Evolutionary conservation across 2,113 vertebrate genomes (phyloP), one percentile per base, ranked within the genome.

Genomic region (Empidonax traillii): DNA sequence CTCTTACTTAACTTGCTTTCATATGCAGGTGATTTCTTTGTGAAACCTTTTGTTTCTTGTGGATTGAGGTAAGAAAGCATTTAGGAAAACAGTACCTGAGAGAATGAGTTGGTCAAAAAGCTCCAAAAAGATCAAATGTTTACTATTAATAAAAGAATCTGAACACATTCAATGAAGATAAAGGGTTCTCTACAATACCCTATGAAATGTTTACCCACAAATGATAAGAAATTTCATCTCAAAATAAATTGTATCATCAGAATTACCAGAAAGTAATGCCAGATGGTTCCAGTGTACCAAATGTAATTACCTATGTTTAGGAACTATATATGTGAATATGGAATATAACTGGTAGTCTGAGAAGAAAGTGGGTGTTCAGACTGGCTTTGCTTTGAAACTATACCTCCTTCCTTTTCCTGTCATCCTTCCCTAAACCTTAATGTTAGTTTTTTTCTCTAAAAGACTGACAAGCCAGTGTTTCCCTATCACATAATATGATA

Each of bases 221-320:
- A 76, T 79, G 13, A 12, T 37, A 71, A 52, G 23, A 58, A 67
- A 17, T 3, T 20, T 63, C 25, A 55, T 8, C 8, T 51, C 43
- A 67, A 67, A 90, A 67, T 17, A 46, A n/a, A 28, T 5, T 37
- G 21, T 59, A 9, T 27, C 6, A 47, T 61, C 14, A 31, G 14
- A 51, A 9, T n/a, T 89, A 55, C 27, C 24, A 73, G 53, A 83
- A 83, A 24, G 20, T n/a, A 7, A 12, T 65, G 4, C 25, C 35
- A 59, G 18, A 75, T 2, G 43, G 35, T 76, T 80, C 18, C 10
- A 56, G 19, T 6, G 18, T 9, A 3, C 7, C 14, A 91, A 43
- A 77, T 33, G 5, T 43, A 16, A 43, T 47, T 3, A 1, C 0
- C 0, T 47, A 9, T 73, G 11, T 56, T 68, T 52, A 51, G n/a